These are phyloP conservation scores for Salvelinus fontinalis DNA, from an alignment of 2,113 vertebrate genomes.

Conservation along the genomic window DNA sequence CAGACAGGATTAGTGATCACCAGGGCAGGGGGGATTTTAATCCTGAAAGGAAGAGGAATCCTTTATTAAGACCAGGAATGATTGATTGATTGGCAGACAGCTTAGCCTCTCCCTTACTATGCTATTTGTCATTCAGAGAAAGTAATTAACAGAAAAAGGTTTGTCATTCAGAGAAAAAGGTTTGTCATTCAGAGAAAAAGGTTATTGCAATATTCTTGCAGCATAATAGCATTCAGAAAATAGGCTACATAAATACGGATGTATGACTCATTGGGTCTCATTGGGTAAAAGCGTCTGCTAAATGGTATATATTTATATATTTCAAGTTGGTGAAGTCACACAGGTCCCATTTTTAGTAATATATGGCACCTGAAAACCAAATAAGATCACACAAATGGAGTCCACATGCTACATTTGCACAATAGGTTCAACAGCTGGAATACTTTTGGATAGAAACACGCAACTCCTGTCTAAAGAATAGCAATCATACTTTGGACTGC, in stretches of 20 bases:
- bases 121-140: neutral
- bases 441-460: no score
- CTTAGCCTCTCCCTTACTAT: neutral
- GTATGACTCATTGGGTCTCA: neutral
- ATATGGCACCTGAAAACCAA: no score
- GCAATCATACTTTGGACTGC: no score
- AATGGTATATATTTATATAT: no score
- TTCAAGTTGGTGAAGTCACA: no score
- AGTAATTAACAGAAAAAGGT: neutral
- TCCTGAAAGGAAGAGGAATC: neutral
- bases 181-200: neutral
- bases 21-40: constrained; percentile 1
- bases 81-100: neutral
- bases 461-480: no score
- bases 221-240: neutral
- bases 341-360: no score
- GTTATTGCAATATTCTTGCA: no score
- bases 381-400: no score
- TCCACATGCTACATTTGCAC: no score
- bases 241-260: neutral
- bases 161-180: neutral
- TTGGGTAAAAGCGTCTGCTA: no score
- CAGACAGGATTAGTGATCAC: constrained; percentile 15
- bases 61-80: constrained; percentile 4
- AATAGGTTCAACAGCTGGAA: no score